Base-by-base conservation (phyloP, 2,113 vertebrate species). In the Cygnus buccinator region DNA sequence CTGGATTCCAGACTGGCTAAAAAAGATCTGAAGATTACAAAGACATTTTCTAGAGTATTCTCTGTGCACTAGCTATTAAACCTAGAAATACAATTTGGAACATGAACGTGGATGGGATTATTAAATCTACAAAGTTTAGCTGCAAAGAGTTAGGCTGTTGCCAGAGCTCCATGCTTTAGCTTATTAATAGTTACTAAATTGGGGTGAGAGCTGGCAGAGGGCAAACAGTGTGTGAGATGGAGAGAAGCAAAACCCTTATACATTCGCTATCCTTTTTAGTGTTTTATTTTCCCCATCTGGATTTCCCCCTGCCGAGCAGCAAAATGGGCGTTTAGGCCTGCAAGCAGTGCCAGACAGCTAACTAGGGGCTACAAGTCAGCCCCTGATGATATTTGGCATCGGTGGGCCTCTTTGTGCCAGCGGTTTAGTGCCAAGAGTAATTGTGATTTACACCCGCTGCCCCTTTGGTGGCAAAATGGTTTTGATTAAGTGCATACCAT, bases 401-500 rank as follows among this genome's bases (percentile, higher is more conserved):
- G 46, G 33, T 84, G 72, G 97, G 96, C 96, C 97, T 96, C 97
- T 97, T 93, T 94, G 93, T 97, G 97, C 98, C 94, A 96, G 97
- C 68, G 97, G 95, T 98, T 98, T 97, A 98, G 96, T 97, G 98
- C 98, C 97, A 98, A 95, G 94, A 98, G 96, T 97, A 98, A 98
- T 98, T 97, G 97, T 98, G 98, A 98, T 98, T 98, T 98, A 98
- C 94, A 96, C 97, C 87, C 95, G 0, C 84, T 87, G 94, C 98
- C 97, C 96, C 95, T 98, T 97, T 97, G 97, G 98, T 98, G 97
- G 97, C 98, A 98, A 98, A 98, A 97, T 98, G 98, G 98, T 98
- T 98, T 98, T 98, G 98, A 98, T 98, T 98, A 98, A 98, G 95
- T 96, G 87, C 98, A 98, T 98, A 97, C 97, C 98, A 97, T 88